Conservation (phyloP, 2,797 vertebrate genomes). For the Pogonophryne albipinna region DNA sequence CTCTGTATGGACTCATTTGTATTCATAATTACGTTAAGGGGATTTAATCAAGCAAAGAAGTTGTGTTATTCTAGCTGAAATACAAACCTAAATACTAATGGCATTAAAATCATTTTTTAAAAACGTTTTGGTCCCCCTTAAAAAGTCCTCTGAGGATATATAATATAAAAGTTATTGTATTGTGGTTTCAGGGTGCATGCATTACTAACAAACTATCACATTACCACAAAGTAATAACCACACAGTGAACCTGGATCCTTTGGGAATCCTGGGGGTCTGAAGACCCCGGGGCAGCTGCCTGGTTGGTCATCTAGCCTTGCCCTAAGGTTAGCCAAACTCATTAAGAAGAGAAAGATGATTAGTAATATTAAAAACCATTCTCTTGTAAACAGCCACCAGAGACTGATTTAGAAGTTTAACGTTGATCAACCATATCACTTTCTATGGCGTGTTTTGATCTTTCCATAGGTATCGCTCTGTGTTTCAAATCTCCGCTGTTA, state of each 20-base stretch:
- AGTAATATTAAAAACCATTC: neutral
- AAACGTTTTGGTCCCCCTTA: no score
- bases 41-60: neutral
- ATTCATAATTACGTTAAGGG: neutral
- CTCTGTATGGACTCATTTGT: no score
- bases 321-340: constrained; percentile 3
- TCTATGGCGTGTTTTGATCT: neutral
- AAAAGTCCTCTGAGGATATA: neutral
- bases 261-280: neutral
- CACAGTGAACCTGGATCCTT: neutral
- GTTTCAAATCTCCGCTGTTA: neutral
- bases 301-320: neutral
- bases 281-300: neutral
- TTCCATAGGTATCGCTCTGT: neutral
- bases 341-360: neutral
- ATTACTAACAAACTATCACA: neutral
- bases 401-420: neutral
- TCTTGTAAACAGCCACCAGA: constrained; percentile 1
- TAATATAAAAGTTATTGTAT: neutral
- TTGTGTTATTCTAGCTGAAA: neutral
- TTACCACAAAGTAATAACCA: constrained; percentile 3
- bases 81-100: neutral
- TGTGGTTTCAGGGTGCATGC: neutral
- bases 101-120: neutral
- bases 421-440: neutral